Base-by-base conservation (phyloP, 2,888 invertebrate species). In the Arge pagana region DNA sequence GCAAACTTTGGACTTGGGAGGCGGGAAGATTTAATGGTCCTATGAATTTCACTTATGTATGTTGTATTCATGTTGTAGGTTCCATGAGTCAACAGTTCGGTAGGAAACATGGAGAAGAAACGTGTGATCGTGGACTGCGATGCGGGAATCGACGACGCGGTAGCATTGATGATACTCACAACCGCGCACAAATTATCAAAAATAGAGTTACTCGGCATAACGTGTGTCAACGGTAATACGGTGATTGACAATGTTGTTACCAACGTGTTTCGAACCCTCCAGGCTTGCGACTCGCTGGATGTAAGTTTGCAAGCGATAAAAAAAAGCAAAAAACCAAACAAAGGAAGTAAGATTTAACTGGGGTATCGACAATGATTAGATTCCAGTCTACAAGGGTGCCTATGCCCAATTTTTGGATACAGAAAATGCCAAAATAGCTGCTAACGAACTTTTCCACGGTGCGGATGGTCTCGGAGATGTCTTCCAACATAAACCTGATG, bases 191-290 rank as follows among this genome's bases (percentile, higher is more conserved):
- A 72, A 52, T 57, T 69, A 5, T 71, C 74, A 1, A 60, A 74
- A 42, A 65, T 83, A 11, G 70, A 84, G 60, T 72, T 92, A 31
- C 70, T 88, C 37, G 91, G 83, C 1, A 81, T 93, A 1, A 90
- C 90, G 0, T 89, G 89, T 45, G 86, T 84, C 0, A 81, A 83
- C 61, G 93, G 93, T 1, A 93, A 92, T 67, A 87, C 89, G 0
- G 74, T 72, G 1, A 78, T 90, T 43, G 82, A 86, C 8, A 84
- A 89, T 67, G 88, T 87, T 0, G 81, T 81, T 21, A 76, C 75
- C 13, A 92, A 93, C 68, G 87, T 89, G 18, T 81, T 87, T 36
- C 81, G 86, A 59, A 83, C 88, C 48, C 72, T 92, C 8, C 78
- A 82, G 60, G 77, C 82, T 5, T 83, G 82, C 8, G 76, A 80